Evolutionary conservation across 1,140 invertebrate species (phyloP).

Genomic region (Branchinecta lynchi): DNA sequence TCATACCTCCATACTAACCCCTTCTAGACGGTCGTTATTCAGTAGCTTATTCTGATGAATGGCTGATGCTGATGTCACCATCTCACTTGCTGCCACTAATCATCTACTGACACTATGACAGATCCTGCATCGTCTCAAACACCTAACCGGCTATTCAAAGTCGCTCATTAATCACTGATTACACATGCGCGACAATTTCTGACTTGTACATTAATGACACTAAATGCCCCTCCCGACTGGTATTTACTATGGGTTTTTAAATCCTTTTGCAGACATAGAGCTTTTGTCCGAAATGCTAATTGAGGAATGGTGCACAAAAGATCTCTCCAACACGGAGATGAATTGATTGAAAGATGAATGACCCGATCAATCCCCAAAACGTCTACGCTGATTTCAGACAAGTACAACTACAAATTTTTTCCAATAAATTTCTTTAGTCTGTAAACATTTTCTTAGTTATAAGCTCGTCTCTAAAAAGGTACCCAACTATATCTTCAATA

Average conservation of each 20-base stretch:
- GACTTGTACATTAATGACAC: not conserved
- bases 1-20: not conserved
- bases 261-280: too few relatives aligned
- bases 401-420: too few relatives aligned
- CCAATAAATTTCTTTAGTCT: too few relatives aligned
- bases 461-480: too few relatives aligned
- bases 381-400: too few relatives aligned
- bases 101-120: slow-evolving; percentile 3
- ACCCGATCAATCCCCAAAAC: too few relatives aligned
- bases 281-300: too few relatives aligned
- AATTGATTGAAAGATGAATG: too few relatives aligned
- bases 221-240: not conserved
- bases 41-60: slow-evolving; percentile 12
- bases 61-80: not conserved
- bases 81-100: not conserved
- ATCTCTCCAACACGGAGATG: too few relatives aligned
- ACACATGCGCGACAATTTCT: not conserved
- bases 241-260: not conserved
- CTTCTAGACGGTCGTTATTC: not conserved
- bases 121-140: not conserved
- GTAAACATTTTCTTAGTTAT: too few relatives aligned
- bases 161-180: slow-evolving; percentile 10
- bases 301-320: too few relatives aligned
- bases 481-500: too few relatives aligned
- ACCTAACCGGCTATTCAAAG: not conserved